Percentiles rank a stretch among this genome's conserved stretches.
phyloP scores from a whole-genome alignment of 2,113 vertebrate genomes.

The Merops nubicus region DNA sequence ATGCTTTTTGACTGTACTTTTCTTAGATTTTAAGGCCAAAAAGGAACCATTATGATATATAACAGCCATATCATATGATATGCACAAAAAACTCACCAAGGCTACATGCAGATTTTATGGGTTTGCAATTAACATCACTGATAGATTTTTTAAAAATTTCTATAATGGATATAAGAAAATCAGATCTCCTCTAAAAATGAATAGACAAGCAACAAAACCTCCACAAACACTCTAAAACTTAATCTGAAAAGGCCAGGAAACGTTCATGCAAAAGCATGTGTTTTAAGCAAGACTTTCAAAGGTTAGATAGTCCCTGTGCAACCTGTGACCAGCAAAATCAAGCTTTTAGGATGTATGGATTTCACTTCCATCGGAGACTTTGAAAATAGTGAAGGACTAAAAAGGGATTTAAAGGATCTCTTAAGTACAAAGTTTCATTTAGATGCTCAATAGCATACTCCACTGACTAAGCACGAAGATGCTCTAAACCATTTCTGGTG shows the following conservation, averaged over 20 bases:
- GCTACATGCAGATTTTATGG: neutral
- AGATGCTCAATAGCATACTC: neutral
- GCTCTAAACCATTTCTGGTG: neutral
- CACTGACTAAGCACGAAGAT: neutral
- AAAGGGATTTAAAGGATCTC: neutral
- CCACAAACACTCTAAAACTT: neutral
- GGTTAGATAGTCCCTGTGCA: neutral
- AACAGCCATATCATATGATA: neutral
- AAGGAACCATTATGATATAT: neutral
- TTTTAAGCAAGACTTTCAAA: neutral
- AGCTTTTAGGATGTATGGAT: neutral
- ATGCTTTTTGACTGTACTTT: neutral
- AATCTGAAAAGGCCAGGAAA: neutral
- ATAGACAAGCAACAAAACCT: neutral
- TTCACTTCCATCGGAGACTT: neutral
- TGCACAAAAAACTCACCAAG: neutral
- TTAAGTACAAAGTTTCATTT: neutral
- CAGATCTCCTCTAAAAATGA: neutral
- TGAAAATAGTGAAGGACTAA: neutral
- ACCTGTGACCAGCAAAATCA: neutral
- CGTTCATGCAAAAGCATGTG: neutral
- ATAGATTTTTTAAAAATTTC: neutral
- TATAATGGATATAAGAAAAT: neutral
- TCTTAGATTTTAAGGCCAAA: neutral
- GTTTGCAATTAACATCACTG: neutral